Conservation (phyloP, 2,888 invertebrate species). For the Metellina segmentata region DNA sequence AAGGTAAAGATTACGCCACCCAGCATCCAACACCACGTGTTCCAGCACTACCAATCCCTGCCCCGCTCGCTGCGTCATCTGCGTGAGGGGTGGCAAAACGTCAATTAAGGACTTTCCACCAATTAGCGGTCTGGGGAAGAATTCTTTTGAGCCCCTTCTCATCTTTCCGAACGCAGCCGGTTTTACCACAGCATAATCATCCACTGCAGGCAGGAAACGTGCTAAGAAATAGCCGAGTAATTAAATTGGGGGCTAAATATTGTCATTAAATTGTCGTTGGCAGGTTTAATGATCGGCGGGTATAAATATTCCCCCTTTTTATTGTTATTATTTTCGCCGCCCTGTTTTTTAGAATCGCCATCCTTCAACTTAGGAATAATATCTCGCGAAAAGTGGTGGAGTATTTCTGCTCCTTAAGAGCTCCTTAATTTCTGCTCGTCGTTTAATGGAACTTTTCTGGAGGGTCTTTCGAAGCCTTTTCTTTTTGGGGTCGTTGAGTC, state of each 20-base stretch:
- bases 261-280: constrained; percentile 73
- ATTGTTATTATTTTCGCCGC: not conserved
- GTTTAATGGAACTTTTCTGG: not conserved
- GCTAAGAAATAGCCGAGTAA: constrained; percentile 61
- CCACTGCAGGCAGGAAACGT: not conserved
- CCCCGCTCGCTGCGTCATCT: constrained; percentile 36
- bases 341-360: not conserved
- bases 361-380: not conserved
- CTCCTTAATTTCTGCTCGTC: not conserved
- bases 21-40: not conserved
- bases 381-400: not conserved
- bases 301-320: constrained; percentile 8
- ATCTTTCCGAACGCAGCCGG: constrained; percentile 18
- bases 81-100: constrained; percentile 23
- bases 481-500: not conserved
- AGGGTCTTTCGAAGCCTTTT: not conserved
- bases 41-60: not conserved
- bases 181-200: constrained; percentile 32
- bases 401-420: not conserved
- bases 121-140: constrained; percentile 50
- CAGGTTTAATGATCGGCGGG: constrained; percentile 38
- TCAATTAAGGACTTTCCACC: constrained; percentile 44
- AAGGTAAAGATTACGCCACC: not conserved
- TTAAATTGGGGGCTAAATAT: constrained; percentile 73
- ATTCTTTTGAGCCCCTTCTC: constrained; percentile 15